These are phyloP conservation scores for Miltochrista miniata DNA, from an alignment of 2,888 invertebrate species.

Conservation along the genomic window DNA sequence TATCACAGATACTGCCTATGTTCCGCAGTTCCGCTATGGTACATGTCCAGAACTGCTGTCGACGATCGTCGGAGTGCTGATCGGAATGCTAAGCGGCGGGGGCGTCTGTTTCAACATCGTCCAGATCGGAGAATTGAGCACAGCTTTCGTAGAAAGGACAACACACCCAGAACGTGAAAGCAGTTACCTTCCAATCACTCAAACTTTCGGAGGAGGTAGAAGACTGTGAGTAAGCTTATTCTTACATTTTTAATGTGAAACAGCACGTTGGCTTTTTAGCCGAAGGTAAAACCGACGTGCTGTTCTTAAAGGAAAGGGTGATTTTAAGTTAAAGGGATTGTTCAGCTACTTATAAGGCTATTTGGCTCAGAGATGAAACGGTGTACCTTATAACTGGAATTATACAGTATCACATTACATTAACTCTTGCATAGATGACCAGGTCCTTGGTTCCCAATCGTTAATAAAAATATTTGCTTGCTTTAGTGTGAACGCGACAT, in stretches of 20 bases:
- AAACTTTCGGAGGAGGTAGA: constrained; percentile 65
- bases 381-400: too few species aligned
- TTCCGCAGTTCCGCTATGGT: constrained; percentile 65
- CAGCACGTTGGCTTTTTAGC: too few species aligned
- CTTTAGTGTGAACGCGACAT: constrained; percentile 57
- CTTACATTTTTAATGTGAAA: neutral
- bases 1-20: too few species aligned
- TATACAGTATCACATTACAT: too few species aligned
- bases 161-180: constrained; percentile 53
- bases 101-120: constrained; percentile 83
- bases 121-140: constrained; percentile 85
- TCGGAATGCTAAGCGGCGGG: constrained; percentile 66
- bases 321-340: too few species aligned
- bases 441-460: neutral
- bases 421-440: too few species aligned
- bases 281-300: too few species aligned
- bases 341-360: too few species aligned
- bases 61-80: constrained; percentile 55
- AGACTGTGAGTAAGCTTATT: constrained; percentile 55
- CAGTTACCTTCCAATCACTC: constrained; percentile 61
- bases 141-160: constrained; percentile 82
- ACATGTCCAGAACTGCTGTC: constrained; percentile 63
- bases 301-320: too few species aligned
- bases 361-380: too few species aligned
- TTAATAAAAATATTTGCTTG: neutral